Base-by-base conservation (phyloP, 2,888 invertebrate genomes). In the Dynastes hyllus region DNA sequence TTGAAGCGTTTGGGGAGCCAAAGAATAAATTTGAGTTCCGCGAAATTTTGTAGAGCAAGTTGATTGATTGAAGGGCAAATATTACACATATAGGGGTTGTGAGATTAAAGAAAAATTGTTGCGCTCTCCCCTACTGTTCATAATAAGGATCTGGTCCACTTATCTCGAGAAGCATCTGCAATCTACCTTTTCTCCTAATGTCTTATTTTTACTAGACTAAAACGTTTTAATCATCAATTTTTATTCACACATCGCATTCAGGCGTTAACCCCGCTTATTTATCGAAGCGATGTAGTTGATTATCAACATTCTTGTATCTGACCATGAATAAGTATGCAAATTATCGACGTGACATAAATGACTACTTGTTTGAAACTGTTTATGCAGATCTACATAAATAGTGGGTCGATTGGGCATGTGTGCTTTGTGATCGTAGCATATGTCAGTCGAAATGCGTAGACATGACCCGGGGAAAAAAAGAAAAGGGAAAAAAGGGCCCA, bases 371-470 rank as follows among this genome's bases (percentile, higher is more conserved):
- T 53, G 55, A 45, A 77, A 16, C 66, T 53, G 53, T 77, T 77
- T 82, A 82, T 80, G 80, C 73, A 79, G 75, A 78, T 77, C 80
- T 76, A 65, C 77, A 66, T 78, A 78, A 81, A 82, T 80, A 78
- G 79, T 80, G 76, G 79, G 80, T 67, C 80, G 81, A 81, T 80
- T 76, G 77, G 58, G 78, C 67, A 63, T 69, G 40, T 67, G 77
- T 55, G 45, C 67, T 67, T 67, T 67, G 67, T 67, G 67, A 22
- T 67, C 16, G 45, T 27, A 67, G 67, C 40, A 40, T 67, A 45
- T 40, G 67, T 67, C 45, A 40, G 45, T 67, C 16, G 67, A 67
- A 67, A 37, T 67, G 45, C 67, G 45, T 67, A 66, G 67, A 67
- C 37, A 67, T 45, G 27, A n/a, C n/a, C n/a, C n/a, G n/a, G n/a